Conservation (phyloP, 2,888 invertebrate genomes). For the Protonemura montana region DNA sequence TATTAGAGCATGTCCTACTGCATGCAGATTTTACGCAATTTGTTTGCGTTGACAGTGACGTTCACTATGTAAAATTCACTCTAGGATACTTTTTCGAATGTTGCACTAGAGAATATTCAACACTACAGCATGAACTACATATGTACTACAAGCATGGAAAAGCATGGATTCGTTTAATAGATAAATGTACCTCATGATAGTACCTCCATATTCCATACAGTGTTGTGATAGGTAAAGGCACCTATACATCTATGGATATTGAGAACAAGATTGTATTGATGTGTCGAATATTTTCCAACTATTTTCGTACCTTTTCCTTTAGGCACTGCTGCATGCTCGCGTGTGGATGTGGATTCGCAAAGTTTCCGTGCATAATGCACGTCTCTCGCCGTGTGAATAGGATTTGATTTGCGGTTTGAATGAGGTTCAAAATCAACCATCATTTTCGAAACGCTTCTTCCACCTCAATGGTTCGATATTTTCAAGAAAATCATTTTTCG, state of each 20-base stretch:
- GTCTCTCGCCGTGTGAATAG: conserved; percentile 2
- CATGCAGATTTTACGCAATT: too few species aligned
- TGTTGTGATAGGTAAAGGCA: background rate
- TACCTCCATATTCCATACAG: background rate
- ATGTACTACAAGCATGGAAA: background rate
- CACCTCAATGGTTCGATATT: conserved; percentile 13
- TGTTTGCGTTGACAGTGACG: too few species aligned
- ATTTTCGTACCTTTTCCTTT: background rate
- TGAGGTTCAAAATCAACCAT: conserved; percentile 31
- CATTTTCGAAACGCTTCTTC: conserved; percentile 31
- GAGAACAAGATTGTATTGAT: conserved; percentile 8
- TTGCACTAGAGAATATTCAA: background rate
- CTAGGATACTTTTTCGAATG: background rate
- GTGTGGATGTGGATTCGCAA: conserved; percentile 1
- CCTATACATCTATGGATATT: background rate
- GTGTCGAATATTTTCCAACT: conserved; percentile 24
- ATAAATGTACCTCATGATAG: background rate
- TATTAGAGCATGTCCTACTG: too few species aligned
- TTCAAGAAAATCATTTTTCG: conserved; percentile 18
- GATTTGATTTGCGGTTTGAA: conserved; percentile 34
- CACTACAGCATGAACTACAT: too few species aligned
- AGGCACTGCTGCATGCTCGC: background rate
- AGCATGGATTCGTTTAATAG: background rate
- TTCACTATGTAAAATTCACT: background rate
- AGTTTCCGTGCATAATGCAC: conserved; percentile 22